These are phyloP conservation scores for Nymphalis io DNA, from an alignment of 1,140 invertebrate species.

Conservation along the genomic window DNA sequence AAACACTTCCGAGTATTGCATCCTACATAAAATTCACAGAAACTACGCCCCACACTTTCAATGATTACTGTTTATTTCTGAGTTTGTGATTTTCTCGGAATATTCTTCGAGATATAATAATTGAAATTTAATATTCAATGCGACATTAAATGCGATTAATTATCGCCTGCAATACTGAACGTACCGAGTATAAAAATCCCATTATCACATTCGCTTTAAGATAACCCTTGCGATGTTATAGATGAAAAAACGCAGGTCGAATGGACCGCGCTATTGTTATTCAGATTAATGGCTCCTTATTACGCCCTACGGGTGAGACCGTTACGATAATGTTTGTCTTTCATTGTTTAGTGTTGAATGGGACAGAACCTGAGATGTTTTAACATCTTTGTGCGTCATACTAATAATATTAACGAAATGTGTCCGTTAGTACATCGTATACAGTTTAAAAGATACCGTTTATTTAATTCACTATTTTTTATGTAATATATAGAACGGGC, in stretches of 20 bases:
- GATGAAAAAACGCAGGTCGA: constrained; percentile 38
- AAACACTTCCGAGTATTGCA: too few relatives aligned
- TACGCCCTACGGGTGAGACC: constrained; percentile 28
- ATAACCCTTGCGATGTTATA: constrained; percentile 13
- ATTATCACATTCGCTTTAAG: not conserved
- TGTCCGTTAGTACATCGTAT: not conserved
- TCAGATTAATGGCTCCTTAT: constrained; percentile 56
- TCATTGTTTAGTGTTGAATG: constrained; percentile 41
- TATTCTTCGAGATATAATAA: too few relatives aligned
- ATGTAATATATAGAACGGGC: too few relatives aligned
- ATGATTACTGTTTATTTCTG: too few relatives aligned
- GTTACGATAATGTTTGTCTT: constrained; percentile 54
- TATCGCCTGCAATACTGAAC: not conserved
- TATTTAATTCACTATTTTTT: too few relatives aligned
- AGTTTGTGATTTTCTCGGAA: too few relatives aligned
- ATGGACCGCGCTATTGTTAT: constrained; percentile 51
- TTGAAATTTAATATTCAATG: too few relatives aligned
- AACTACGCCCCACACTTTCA: too few relatives aligned
- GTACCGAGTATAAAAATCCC: constrained; percentile 2
- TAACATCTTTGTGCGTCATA: constrained; percentile 3
- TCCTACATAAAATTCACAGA: too few relatives aligned
- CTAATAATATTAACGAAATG: not conserved
- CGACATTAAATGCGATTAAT: not conserved
- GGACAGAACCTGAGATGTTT: constrained; percentile 28
- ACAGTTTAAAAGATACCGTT: too few relatives aligned